Conservation (phyloP, 2,113 vertebrate genomes). For the Tyto alba region DNA sequence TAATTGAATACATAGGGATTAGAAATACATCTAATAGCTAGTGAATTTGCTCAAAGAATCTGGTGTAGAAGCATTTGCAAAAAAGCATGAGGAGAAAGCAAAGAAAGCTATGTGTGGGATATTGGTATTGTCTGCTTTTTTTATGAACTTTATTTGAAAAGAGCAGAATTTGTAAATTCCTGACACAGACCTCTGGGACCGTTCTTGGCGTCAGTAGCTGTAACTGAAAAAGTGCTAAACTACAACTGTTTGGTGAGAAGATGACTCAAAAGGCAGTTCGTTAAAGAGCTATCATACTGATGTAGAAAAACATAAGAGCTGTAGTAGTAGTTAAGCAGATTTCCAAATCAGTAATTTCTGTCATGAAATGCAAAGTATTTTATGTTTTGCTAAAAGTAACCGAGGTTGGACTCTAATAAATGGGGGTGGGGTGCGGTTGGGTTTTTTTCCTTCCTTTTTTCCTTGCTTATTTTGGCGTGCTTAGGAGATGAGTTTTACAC, state of each 20-base stretch:
- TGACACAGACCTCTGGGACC: not conserved
- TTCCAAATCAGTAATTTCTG: not conserved
- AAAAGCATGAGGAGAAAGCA: not conserved
- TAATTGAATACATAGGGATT: not conserved
- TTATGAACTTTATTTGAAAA: not conserved
- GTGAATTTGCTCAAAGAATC: not conserved
- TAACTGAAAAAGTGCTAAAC: not conserved
- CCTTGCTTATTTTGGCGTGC: not conserved
- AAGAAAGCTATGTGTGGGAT: not conserved
- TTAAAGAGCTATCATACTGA: not conserved
- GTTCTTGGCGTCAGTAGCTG: not conserved
- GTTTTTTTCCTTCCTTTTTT: not conserved
- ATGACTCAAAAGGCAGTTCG: not conserved
- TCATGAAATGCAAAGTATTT: not conserved
- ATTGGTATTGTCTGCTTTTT: not conserved
- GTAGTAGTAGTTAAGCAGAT: not conserved
- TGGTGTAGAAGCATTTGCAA: not conserved
- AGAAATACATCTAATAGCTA: not conserved
- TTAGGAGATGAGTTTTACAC: not conserved
- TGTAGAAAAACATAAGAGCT: not conserved
- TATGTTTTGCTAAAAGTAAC: not conserved
- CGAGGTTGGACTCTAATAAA: not conserved
- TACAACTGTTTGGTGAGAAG: rapidly evolving
- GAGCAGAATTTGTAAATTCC: not conserved
- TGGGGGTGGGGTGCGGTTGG: no score